phyloP scores from a whole-genome alignment of 2,888 invertebrate species.

The Taphrorychus bicolor region DNA sequence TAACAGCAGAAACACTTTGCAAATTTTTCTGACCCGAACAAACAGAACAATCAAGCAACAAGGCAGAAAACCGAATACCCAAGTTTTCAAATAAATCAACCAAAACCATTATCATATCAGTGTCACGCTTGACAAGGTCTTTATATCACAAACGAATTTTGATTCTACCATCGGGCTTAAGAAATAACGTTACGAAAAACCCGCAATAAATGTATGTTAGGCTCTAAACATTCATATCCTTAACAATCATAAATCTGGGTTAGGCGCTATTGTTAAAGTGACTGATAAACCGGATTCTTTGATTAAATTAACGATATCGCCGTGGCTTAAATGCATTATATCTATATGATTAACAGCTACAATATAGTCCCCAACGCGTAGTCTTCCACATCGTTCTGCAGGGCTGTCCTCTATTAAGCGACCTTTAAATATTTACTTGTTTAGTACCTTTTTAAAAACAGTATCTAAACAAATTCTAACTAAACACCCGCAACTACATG shows the following conservation, averaged over 20 bases:
- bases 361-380: constrained; percentile 95
- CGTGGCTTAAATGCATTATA: constrained; percentile 91
- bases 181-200: neutral
- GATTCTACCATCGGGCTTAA: neutral
- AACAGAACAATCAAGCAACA: neutral
- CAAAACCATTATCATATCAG: neutral
- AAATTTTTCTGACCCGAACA: neutral
- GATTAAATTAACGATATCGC: constrained; percentile 96
- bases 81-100: neutral
- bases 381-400: constrained; percentile 88
- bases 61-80: neutral
- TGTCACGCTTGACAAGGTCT: constrained; percentile 19
- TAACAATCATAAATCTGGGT: constrained; percentile 61
- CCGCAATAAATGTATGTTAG: neutral
- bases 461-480: too few species aligned
- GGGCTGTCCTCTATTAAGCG: constrained; percentile 95
- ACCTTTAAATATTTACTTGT: constrained; percentile 64
- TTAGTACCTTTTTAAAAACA: too few species aligned
- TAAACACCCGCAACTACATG: too few species aligned
- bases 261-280: constrained; percentile 79
- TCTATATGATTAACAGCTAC: constrained; percentile 93
- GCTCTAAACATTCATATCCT: constrained; percentile 7
- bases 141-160: constrained; percentile 32
- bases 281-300: constrained; percentile 95
- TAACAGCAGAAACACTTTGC: neutral